Percentiles rank a stretch among this genome's conserved stretches.
phyloP scores from a whole-genome alignment of 2,888 invertebrate genomes.

The Oligia latruncula region DNA sequence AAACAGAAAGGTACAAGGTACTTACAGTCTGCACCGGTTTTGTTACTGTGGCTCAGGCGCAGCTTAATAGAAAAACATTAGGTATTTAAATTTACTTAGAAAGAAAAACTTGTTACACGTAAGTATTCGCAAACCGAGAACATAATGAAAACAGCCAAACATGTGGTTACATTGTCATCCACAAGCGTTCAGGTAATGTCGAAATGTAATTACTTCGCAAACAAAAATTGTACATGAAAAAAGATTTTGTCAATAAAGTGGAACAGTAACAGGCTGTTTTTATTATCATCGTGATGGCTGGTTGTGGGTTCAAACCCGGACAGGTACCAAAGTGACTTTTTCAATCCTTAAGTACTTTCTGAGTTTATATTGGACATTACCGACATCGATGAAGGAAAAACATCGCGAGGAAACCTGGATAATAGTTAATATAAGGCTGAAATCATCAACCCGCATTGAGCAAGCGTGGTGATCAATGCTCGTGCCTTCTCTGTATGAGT shows the following conservation, averaged over 20 bases:
- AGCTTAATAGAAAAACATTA: background rate
- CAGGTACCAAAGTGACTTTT: background rate
- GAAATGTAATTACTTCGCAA: constrained; percentile 1
- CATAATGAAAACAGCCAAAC: background rate
- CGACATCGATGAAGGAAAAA: background rate
- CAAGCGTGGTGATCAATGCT: background rate
- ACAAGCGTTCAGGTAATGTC: background rate
- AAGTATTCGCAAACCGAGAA: background rate
- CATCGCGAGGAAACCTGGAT: background rate
- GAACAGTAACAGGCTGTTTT: background rate
- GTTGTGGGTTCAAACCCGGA: background rate
- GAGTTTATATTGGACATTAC: background rate
- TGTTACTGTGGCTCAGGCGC: background rate
- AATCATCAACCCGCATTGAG: background rate
- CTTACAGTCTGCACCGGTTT: background rate
- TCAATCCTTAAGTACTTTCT: background rate
- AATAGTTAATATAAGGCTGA: background rate
- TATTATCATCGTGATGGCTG: background rate
- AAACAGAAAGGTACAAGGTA: too few relatives aligned
- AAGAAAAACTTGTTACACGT: background rate
- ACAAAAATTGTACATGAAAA: background rate
- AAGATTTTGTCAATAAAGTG: background rate
- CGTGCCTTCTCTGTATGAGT: background rate
- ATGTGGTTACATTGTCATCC: background rate
- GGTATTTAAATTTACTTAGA: background rate